Evolutionary conservation across 2,888 invertebrate genomes (phyloP), one percentile per base, ranked within the genome.

Genomic region (Biston betularia): DNA sequence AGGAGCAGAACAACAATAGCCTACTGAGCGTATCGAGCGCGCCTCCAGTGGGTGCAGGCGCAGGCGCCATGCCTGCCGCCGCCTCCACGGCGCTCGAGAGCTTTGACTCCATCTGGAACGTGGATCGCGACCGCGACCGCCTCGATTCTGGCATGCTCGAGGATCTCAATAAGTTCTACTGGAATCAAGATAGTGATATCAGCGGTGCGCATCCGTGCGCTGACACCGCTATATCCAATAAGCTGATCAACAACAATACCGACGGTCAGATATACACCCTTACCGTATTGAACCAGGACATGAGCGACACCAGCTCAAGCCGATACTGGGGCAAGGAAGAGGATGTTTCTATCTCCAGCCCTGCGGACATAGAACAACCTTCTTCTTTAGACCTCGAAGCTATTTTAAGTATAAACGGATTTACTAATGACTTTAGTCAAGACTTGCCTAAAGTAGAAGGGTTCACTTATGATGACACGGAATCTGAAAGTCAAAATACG

Each of bases 261-360:
- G 97, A 97, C 80, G 97, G 97, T 74, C 96, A 96, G 86, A 97
- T 97, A 82, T 97, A 97, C 87, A 97, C 97, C 65, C 91, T 98
- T 72, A 97, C 97, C 81, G 97, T 97, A 85, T 95, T 98, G 83
- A 97, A 97, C 88, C 97, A 97, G 80, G 96, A 96, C 72, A 92
- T 95, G 83, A 97, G 96, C 77, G 96, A 96, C 77, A 88, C 94
- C 78, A 89, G 94, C 87, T 93, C 96, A 81, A 94, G 95, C 87
- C 94, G 95, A 69, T 95, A 96, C 95, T 94, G 96, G 88, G 84
- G 94, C 75, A 94, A 97, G 91, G 94, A 96, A 79, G 96, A 96
- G 79, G 95, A 94, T 59, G 94, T 95, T 9, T 90, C 94, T 11
- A 94, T 95, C 83, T 95, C 95, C 33, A 95, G 95, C 85, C 95